These are phyloP conservation scores for Anthrax anthrax DNA, from an alignment of 2,888 invertebrate species.

Conservation along the genomic window DNA sequence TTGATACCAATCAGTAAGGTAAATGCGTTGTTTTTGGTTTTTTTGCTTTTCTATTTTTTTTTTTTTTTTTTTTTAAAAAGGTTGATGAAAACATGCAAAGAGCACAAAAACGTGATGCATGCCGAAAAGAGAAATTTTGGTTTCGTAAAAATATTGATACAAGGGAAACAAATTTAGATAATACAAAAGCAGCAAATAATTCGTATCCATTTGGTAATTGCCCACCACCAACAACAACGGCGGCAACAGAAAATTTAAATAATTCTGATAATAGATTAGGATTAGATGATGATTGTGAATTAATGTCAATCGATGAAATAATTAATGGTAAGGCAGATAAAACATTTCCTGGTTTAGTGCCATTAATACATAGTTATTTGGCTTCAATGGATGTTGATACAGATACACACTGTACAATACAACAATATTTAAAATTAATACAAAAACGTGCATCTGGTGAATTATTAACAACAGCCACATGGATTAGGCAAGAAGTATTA, in stretches of 20 bases:
- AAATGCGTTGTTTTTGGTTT: slow-evolving; percentile 6
- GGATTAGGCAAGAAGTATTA: slow-evolving; percentile 83
- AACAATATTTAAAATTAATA: slow-evolving; percentile 89
- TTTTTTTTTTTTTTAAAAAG: slow-evolving; percentile 23
- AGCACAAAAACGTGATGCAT: slow-evolving; percentile 84
- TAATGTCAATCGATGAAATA: slow-evolving; percentile 91
- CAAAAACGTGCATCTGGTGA: slow-evolving; percentile 76
- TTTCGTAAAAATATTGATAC: slow-evolving; percentile 41
- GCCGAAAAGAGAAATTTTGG: slow-evolving; percentile 76
- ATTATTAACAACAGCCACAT: slow-evolving; percentile 83
- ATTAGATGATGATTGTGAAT: slow-evolving; percentile 42
- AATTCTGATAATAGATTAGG: not conserved
- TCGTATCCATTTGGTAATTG: too few relatives aligned
- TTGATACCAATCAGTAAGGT: slow-evolving; percentile 96
- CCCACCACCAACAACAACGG: slow-evolving; percentile 12
- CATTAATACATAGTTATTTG: slow-evolving; percentile 86
- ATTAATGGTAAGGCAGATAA: slow-evolving; percentile 65
- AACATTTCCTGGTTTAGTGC: slow-evolving; percentile 84
- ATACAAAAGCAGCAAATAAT: not conserved
- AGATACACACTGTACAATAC: slow-evolving; percentile 93
- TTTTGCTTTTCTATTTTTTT: not conserved
- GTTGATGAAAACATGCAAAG: slow-evolving; percentile 95
- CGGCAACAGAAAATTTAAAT: not conserved
- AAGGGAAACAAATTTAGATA: not conserved
- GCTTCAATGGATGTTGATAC: slow-evolving; percentile 95